Conservation (phyloP, 2,888 invertebrate genomes). For the Tetrapedia diversipes region DNA sequence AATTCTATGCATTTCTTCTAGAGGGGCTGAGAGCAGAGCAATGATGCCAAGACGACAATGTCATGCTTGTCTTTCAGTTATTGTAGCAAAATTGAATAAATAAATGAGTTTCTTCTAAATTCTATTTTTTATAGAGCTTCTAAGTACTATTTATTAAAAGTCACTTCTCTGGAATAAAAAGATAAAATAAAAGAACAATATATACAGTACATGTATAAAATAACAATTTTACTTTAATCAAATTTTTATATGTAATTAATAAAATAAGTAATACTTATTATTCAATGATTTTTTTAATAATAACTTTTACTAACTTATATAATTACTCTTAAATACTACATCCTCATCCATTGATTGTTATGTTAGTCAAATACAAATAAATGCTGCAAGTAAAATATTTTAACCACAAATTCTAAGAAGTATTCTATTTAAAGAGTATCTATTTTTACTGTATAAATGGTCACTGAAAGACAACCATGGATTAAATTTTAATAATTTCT, state of each 20-base stretch:
- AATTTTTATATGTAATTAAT: neutral
- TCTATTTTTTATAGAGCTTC: neutral
- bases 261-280: conserved; percentile 1
- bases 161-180: neutral
- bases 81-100: neutral
- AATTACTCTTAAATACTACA: too few species aligned
- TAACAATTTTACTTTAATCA: neutral
- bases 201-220: neutral
- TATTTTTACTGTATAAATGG: neutral
- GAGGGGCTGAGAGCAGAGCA: conserved; percentile 64
- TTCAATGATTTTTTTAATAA: neutral
- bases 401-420: neutral
- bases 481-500: conserved; percentile 46
- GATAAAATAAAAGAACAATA: neutral
- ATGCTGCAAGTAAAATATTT: neutral
- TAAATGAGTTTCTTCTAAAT: neutral
- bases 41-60: conserved; percentile 59
- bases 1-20: conserved; percentile 51
- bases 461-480: conserved; percentile 54
- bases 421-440: neutral
- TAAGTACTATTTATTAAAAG: neutral
- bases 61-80: conserved; percentile 54
- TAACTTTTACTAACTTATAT: neutral
- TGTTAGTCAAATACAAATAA: neutral
- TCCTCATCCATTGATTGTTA: too few species aligned